These are phyloP conservation scores for Vicugna pacos DNA, from an alignment of 2,113 vertebrate genomes.

Conservation along the genomic window DNA sequence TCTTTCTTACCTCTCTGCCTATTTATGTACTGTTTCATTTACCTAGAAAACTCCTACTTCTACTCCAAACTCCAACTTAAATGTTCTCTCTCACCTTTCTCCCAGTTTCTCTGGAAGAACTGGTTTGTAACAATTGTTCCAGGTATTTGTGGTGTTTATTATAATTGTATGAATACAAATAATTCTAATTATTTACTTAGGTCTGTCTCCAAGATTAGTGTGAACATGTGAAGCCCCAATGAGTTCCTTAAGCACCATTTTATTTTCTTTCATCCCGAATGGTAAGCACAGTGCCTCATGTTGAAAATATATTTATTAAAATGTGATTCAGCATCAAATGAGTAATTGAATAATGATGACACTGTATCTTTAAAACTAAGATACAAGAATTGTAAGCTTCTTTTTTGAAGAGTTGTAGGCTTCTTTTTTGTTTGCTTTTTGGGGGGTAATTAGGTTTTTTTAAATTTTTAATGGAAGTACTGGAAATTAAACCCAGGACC, in stretches of 20 bases:
- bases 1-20: constrained; percentile 17
- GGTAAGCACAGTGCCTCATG: neutral
- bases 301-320: constrained; percentile 36
- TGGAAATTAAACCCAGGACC: too few species aligned
- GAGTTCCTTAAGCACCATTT: neutral
- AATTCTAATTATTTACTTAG: neutral
- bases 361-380: neutral
- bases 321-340: neutral
- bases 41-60: neutral
- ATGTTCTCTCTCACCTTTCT: neutral
- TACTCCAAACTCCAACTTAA: neutral
- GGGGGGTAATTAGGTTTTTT: too few species aligned
- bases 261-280: constrained; percentile 36
- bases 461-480: too few species aligned
- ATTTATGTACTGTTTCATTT: constrained; percentile 2
- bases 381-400: neutral
- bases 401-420: too few species aligned
- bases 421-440: too few species aligned
- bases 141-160: neutral
- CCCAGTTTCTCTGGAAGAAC: neutral
- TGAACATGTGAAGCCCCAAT: neutral
- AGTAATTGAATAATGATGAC: neutral
- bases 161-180: constrained; percentile 33
- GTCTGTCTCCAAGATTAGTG: neutral
- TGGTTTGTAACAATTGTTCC: neutral